Conservation (phyloP, 1,140 invertebrate species). For the Diuraphis noxia region DNA sequence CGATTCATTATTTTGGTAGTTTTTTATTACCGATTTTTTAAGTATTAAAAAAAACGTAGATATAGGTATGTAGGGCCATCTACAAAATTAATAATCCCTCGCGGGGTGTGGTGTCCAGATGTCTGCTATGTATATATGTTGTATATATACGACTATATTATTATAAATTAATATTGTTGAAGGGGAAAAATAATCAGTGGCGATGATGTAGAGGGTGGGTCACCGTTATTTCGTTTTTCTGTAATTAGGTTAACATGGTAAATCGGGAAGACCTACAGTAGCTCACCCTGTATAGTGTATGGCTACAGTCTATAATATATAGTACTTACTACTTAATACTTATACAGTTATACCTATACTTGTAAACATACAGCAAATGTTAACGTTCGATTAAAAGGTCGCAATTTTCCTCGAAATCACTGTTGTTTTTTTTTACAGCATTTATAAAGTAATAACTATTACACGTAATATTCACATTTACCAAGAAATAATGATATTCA, state of each 20-base stretch:
- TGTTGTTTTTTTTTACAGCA: not conserved
- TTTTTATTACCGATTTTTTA: conserved; percentile 5
- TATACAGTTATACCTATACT: too few species aligned
- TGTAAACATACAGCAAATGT: too few species aligned
- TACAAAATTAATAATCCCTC: conserved; percentile 13
- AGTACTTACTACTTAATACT: too few species aligned
- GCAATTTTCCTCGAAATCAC: not conserved
- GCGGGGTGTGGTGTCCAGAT: conserved; percentile 24
- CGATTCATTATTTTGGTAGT: not conserved
- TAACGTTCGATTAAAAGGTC: not conserved
- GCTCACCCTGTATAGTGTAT: not conserved
- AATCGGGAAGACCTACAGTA: not conserved
- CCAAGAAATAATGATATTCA: not conserved
- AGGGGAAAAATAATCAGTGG: not conserved
- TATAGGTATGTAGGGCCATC: not conserved
- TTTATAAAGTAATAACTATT: not conserved
- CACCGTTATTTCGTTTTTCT: not conserved
- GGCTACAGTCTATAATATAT: too few species aligned
- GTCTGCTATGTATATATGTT: not conserved
- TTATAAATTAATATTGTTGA: not conserved
- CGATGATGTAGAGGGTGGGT: not conserved
- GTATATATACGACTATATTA: not conserved
- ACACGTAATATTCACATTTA: not conserved
- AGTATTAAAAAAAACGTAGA: not conserved
- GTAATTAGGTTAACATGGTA: not conserved